Evolutionary conservation across 2,888 invertebrate genomes (phyloP), one percentile per base, ranked within the genome.

Genomic region (Zhuqinia jingwanae): DNA sequence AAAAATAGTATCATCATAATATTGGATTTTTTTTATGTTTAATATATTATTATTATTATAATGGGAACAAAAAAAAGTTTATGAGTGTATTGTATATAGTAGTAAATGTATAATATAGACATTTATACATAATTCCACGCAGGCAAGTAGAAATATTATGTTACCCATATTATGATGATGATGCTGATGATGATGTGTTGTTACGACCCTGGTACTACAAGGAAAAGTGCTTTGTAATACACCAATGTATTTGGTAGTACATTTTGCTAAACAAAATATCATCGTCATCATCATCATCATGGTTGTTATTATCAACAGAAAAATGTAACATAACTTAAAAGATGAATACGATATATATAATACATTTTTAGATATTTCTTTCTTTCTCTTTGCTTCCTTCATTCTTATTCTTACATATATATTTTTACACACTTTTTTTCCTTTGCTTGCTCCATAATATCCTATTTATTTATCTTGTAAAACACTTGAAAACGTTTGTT

Each of bases 391-490:
- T 58, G 8, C 17, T 25, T 77, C 56, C 13, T 58, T 77, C 45
- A 27, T 79, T 22, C 25, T 36, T 36, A 6, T 36, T 13, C 50
- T 11, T n/a, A n/a, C n/a, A n/a, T n/a, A n/a, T 13, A 50, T 50
- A 10, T 10, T 63, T 63, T 30, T 63, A 27, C 15, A 60, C 58
- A 60, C 25, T 60, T 30, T 63, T 30, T 8, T 27, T 15, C 30
- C 27, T n/a, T n/a, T 50, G 50, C 50, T 17, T 58, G n/a, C 30
- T 81, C 25, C 17, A 50, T 53, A 79, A 68, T 78, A 77, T 83
- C 79, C 77, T 73, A 89, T 87, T 88, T 89, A 89, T 89, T 89
- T 89, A 87, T 80, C 87, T 89, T 89, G 89, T 89, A 79, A 76
- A 87, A 87, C 89, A 88, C 82, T 88, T 80, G 77, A 87, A 84